A percentile compares a stretch with the other conserved stretches of the same genome.
Evolutionary conservation across 2,113 vertebrate genomes (phyloP).

Genomic region (Tichodroma muraria): DNA sequence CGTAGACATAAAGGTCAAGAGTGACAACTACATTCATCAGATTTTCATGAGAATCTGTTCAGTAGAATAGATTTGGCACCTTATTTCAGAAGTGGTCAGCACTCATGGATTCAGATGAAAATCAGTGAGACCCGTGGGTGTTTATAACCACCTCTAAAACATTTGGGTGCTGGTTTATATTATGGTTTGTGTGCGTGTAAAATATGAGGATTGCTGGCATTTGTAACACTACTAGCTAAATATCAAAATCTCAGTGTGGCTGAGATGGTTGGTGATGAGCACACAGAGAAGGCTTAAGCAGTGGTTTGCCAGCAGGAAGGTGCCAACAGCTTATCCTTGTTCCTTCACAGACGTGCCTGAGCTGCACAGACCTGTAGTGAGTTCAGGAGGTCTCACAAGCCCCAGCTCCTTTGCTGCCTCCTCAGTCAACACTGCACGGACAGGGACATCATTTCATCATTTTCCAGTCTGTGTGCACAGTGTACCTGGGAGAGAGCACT

Average conservation of each 20-base stretch:
- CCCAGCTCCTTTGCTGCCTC: not conserved
- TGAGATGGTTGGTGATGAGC: not conserved
- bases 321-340: not conserved
- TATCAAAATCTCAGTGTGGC: not conserved
- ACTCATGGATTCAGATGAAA: not conserved
- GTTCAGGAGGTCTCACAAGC: not conserved
- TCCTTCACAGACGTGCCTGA: not conserved
- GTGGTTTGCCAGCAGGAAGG: not conserved
- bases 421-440: not conserved
- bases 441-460: fast-evolving
- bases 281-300: not conserved
- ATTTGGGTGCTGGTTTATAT: not conserved
- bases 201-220: not conserved
- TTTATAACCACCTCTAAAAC: not conserved
- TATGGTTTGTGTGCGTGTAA: not conserved
- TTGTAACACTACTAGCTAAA: not conserved
- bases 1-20: slow-evolving; percentile 38
- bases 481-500: not conserved
- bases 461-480: not conserved
- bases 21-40: slow-evolving; percentile 39
- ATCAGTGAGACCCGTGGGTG: not conserved
- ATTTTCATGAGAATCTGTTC: not conserved
- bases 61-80: not conserved
- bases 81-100: not conserved
- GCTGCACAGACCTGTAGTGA: not conserved